A percentile compares a stretch with the other conserved stretches of the same genome.
phyloP scores from a whole-genome alignment of 2,113 vertebrate species.

The Corythoichthys intestinalis region DNA sequence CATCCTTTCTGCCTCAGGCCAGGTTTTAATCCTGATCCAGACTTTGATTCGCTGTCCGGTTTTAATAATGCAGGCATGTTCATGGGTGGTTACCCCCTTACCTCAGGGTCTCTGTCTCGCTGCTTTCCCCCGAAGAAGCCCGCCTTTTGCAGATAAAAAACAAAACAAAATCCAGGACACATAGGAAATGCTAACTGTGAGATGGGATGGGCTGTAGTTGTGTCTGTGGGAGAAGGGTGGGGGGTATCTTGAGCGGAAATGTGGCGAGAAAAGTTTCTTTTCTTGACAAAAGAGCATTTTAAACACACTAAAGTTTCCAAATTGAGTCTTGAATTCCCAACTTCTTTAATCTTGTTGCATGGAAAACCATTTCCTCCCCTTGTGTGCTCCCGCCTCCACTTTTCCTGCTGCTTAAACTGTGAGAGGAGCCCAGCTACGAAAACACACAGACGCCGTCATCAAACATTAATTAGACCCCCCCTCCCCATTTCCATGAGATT shows the following conservation, averaged over 20 bases:
- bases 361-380: constrained; percentile 79
- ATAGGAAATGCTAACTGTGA: constrained; percentile 59
- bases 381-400: constrained; percentile 49
- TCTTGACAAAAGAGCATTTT: constrained; percentile 94
- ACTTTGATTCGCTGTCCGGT: constrained; percentile 60
- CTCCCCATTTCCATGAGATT: constrained; percentile 94
- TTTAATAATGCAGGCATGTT: constrained; percentile 70
- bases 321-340: constrained; percentile 92
- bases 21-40: constrained; percentile 48
- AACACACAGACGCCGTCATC: constrained; percentile 96
- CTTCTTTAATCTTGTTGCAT: constrained; percentile 98
- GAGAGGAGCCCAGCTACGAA: constrained; percentile 87
- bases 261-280: constrained; percentile 37
- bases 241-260: constrained; percentile 18
- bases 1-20: constrained; percentile 49
- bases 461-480: constrained; percentile 89
- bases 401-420: constrained; percentile 82
- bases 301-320: constrained; percentile 94
- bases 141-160: constrained; percentile 21
- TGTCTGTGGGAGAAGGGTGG: constrained; percentile 16
- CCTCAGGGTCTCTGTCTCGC: constrained; percentile 28
- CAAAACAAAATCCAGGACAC: constrained; percentile 5
- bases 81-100: constrained; percentile 45
- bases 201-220: constrained; percentile 31
- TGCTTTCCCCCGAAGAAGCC: constrained; percentile 22